A percentile compares a stretch with the other conserved stretches of the same genome.
Evolutionary conservation across 2,797 vertebrate genomes (phyloP).

Genomic region (Pangasius larnaudii): DNA sequence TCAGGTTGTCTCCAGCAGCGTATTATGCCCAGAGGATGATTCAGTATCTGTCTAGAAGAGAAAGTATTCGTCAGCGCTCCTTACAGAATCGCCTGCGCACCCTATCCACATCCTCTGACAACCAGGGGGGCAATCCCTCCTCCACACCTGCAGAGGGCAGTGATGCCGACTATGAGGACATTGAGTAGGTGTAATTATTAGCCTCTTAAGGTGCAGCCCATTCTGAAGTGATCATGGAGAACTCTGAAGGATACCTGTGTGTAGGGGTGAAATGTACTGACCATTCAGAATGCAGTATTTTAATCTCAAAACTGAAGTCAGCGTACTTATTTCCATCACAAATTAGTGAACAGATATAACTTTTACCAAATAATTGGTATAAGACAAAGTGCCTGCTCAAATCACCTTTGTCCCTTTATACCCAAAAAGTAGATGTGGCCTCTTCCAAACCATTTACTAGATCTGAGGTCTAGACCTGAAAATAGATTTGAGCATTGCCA

Average conservation of each 20-base stretch:
- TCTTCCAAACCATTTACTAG: not conserved
- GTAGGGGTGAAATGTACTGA: not conserved
- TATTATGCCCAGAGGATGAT: constrained; percentile 99
- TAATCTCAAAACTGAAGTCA: not conserved
- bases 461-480: not conserved
- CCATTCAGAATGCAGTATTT: not conserved
- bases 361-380: not conserved
- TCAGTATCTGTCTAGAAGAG: constrained; percentile 95
- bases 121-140: constrained; percentile 81
- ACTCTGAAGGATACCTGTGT: not conserved
- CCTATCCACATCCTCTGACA: constrained; percentile 84
- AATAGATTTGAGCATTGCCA: not conserved
- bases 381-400: not conserved
- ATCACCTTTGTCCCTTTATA: not conserved
- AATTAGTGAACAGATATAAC: not conserved
- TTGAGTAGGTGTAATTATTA: constrained; percentile 79
- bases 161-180: constrained; percentile 96
- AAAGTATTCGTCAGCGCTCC: constrained; percentile 98
- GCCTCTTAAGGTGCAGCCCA: not conserved
- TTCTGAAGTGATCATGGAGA: too few relatives aligned
- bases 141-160: constrained; percentile 86
- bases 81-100: constrained; percentile 95
- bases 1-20: constrained; percentile 94
- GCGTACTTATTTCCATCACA: not conserved
- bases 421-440: not conserved